Evolutionary conservation across 2,888 invertebrate species (phyloP).

Genomic region (Coenonympha glycerion): DNA sequence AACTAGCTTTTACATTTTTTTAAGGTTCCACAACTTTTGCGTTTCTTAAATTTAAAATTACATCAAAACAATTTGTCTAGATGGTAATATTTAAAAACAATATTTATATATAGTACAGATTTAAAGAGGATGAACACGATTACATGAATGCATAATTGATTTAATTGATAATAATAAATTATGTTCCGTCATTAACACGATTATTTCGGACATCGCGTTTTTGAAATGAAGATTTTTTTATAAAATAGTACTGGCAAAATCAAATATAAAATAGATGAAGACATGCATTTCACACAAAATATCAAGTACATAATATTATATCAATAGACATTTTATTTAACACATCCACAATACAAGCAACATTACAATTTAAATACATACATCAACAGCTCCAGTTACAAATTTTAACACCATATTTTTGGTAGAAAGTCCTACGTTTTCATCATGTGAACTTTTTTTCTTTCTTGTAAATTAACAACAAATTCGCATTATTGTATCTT

Average conservation of each 20-base stretch:
- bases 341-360: conserved; percentile 5
- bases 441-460: too few species aligned
- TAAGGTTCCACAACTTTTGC: too few species aligned
- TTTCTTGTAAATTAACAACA: background rate
- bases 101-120: too few species aligned
- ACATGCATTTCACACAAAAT: background rate
- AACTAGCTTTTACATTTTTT: too few species aligned
- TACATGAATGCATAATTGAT: too few species aligned
- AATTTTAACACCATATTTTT: background rate
- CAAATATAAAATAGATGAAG: background rate
- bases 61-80: too few species aligned
- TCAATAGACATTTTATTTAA: conserved; percentile 3
- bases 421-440: background rate
- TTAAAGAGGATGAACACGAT: too few species aligned
- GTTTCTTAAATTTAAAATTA: too few species aligned
- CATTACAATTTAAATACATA: background rate
- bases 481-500: too few species aligned
- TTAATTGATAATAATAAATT: too few species aligned
- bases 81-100: too few species aligned
- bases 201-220: background rate
- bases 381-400: background rate
- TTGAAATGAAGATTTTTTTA: background rate
- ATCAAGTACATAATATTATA: background rate
- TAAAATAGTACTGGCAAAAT: background rate
- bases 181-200: background rate